Conservation (phyloP, 2,888 invertebrate species). For the Euspilapteryx auroguttella region DNA sequence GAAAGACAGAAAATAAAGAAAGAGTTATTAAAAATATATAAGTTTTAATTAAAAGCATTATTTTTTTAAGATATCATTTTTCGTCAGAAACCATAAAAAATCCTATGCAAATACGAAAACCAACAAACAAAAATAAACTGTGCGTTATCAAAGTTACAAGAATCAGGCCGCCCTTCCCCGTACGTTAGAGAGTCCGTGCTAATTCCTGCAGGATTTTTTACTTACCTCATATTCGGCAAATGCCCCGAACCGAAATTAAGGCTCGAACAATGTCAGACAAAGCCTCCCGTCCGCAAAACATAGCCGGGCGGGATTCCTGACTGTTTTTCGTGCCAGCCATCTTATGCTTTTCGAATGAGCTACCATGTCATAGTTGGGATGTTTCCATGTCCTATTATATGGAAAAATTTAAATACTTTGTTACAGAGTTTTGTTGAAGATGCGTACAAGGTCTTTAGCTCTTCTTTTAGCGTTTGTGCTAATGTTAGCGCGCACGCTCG, state of each 20-base stretch:
- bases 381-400: slow-evolving; percentile 51
- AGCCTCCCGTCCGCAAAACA: slow-evolving; percentile 60
- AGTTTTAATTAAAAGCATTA: too few relatives aligned
- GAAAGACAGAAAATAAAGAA: too few relatives aligned
- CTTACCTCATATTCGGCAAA: slow-evolving; percentile 57
- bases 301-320: slow-evolving; percentile 50
- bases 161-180: slow-evolving; percentile 57
- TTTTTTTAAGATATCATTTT: too few relatives aligned
- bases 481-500: too few relatives aligned
- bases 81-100: too few relatives aligned
- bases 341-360: slow-evolving; percentile 53
- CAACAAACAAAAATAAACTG: too few relatives aligned
- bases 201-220: slow-evolving; percentile 57
- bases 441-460: too few relatives aligned
- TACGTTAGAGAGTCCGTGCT: slow-evolving; percentile 53
- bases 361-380: slow-evolving; percentile 56
- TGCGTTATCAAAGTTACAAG: too few relatives aligned
- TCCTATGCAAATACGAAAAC: too few relatives aligned
- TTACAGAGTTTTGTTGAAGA: background rate
- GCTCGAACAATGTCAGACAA: slow-evolving; percentile 59
- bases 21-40: too few relatives aligned
- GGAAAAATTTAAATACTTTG: slow-evolving; percentile 4
- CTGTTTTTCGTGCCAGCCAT: slow-evolving; percentile 39
- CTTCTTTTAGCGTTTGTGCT: too few relatives aligned
- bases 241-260: slow-evolving; percentile 57